Evolutionary conservation across 2,888 invertebrate species (phyloP).

Genomic region (Platynereis dumerilii): DNA sequence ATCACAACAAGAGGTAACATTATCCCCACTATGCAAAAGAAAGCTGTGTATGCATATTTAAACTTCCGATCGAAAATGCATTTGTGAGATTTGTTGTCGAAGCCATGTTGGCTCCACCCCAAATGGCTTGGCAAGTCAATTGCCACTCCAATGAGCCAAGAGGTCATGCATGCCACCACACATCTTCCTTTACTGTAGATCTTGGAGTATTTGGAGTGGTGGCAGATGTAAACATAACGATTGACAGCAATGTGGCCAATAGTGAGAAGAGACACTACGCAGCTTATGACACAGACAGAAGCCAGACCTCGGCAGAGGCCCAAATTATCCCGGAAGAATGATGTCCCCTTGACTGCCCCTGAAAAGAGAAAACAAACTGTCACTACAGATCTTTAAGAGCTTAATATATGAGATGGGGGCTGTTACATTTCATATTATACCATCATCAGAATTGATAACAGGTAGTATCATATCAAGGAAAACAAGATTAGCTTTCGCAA

Average conservation of each 20-base stretch:
- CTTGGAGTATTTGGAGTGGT: too few relatives aligned
- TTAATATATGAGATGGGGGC: too few relatives aligned
- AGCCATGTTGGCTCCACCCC: constrained; percentile 40
- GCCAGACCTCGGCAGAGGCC: constrained; percentile 40
- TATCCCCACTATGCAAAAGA: constrained; percentile 15
- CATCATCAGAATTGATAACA: too few relatives aligned
- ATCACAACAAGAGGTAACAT: constrained; percentile 22
- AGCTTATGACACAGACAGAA: too few relatives aligned
- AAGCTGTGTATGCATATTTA: constrained; percentile 41
- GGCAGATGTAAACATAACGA: too few relatives aligned
- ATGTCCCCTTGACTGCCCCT: background rate
- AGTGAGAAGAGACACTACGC: constrained; percentile 44
- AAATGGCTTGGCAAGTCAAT: constrained; percentile 40
- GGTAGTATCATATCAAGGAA: too few relatives aligned
- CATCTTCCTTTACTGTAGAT: background rate
- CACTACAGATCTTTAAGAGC: too few relatives aligned
- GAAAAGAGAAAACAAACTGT: background rate
- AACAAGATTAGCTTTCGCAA: too few relatives aligned
- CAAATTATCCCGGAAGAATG: background rate
- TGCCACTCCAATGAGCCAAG: constrained; percentile 41
- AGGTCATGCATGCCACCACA: constrained; percentile 12
- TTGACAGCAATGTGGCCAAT: constrained; percentile 47
- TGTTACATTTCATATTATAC: too few relatives aligned
- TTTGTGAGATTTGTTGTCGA: constrained; percentile 43
- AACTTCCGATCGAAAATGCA: constrained; percentile 48